Evolutionary conservation across 2,888 invertebrate genomes (phyloP), one percentile per base, ranked within the genome.

Genomic region (Drosophila leonis): DNA sequence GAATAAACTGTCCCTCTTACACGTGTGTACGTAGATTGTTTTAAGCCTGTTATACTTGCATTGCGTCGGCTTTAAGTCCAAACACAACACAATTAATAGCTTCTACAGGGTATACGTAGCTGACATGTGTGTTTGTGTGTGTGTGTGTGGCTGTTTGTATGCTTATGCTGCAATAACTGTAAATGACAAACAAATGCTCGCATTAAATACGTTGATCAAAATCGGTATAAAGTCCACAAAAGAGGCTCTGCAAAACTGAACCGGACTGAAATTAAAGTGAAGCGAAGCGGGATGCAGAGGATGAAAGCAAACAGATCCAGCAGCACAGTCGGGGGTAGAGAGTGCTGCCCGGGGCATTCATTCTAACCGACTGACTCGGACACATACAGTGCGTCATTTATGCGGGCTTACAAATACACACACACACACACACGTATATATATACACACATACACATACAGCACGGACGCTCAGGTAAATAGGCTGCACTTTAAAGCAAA

Each of bases 401-500:
- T 80, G 81, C 81, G 82, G 81, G 81, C 75, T 69, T 42, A 64
- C 51, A 55, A 56, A 71, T 68, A 69, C 49, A 62, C 18, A 64
- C 13, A 35, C 24, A 31, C 41, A 55, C 29, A 51, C 18, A 64
- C 13, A 35, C 24, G 31, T 37, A 55, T 24, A 51, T 18, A 18
- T 31, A 41, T 13, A 41, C 5, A 35, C n/a, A 41, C 18, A 37
- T 12, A 35, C 39, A 56, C 20, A 13, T 6, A 44, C 27, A 33
- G 46, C 33, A 56, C 33, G 27, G 33, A 24, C 5, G 64, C 27
- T 41, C 78, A 82, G 78, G 85, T 85, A 81, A 83, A 81, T 79
- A 83, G 64, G 79, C 81, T 79, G 77, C 71, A 83, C 81, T 79
- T 83, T 85, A 83, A 83, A 85, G 83, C 67, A 79, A 81, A 77